Percentiles rank a stretch among this genome's conserved stretches.
These are phyloP conservation scores for Drosophila tsacasi DNA, from an alignment of 1,140 invertebrate genomes.

Conservation along the genomic window DNA sequence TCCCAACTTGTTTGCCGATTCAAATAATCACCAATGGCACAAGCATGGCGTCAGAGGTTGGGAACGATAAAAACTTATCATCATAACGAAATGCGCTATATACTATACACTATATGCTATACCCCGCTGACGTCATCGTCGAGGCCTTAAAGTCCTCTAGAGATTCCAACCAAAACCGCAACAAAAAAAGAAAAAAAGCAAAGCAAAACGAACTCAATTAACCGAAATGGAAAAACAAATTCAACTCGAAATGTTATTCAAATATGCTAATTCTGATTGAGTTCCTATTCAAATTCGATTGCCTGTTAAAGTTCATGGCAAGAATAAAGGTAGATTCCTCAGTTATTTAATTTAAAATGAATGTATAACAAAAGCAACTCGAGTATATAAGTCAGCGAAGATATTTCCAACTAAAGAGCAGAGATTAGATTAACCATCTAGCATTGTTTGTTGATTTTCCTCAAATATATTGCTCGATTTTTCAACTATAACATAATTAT, in stretches of 20 bases:
- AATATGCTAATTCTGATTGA: constrained; percentile 41
- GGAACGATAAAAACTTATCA: constrained; percentile 10
- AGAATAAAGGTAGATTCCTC: constrained; percentile 8
- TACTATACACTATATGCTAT: neutral
- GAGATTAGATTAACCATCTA: neutral
- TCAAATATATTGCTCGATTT: constrained; percentile 2
- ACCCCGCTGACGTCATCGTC: constrained; percentile 27
- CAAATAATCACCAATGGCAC: constrained; percentile 35
- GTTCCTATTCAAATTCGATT: constrained; percentile 33
- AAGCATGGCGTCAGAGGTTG: constrained; percentile 31
- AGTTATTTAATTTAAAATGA: neutral
- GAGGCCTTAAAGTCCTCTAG: constrained; percentile 7
- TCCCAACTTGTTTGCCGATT: constrained; percentile 46
- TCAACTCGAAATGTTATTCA: constrained; percentile 25
- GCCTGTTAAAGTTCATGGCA: constrained; percentile 32
- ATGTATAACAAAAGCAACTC: neutral
- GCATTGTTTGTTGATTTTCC: constrained; percentile 4
- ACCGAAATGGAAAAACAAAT: constrained; percentile 39
- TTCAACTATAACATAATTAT: constrained; percentile 8
- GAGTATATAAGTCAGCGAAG: neutral
- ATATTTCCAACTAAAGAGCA: neutral
- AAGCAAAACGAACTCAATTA: constrained; percentile 35
- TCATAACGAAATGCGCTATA: constrained; percentile 15
- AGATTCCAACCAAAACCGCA: constrained; percentile 17
- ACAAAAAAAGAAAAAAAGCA: neutral